These are phyloP conservation scores for Styela clava DNA, from an alignment of 23 tunicate species.

Conservation along the genomic window DNA sequence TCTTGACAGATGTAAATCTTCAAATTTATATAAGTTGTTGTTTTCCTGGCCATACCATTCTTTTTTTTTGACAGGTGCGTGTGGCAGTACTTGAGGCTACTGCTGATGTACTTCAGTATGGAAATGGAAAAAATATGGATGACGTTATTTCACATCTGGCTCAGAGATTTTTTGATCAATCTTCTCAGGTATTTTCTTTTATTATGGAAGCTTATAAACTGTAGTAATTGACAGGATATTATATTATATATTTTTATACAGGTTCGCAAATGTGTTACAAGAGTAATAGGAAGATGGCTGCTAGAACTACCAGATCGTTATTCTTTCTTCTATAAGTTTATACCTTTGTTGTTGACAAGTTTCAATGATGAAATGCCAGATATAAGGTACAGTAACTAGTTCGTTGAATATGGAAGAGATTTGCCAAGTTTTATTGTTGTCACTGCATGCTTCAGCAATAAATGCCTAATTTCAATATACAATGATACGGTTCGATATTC, in stretches of 20 bases:
- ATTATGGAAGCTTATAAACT: conserved; percentile 13
- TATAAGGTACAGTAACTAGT: too few species aligned
- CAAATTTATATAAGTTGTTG: background rate
- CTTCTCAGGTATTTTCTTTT: too few species aligned
- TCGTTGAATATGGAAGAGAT: too few species aligned
- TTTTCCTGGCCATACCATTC: background rate
- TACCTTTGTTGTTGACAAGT: conserved; percentile 87
- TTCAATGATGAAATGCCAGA: conserved; percentile 91
- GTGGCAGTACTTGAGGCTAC: conserved; percentile 93
- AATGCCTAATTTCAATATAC: too few species aligned
- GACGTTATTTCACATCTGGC: conserved; percentile 92
- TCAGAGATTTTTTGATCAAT: conserved; percentile 89
- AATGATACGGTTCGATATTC: too few species aligned
- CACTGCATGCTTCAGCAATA: too few species aligned
- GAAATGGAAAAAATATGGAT: conserved; percentile 93
- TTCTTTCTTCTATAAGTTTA: conserved; percentile 92
- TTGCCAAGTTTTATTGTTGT: too few species aligned
- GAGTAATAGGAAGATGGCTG: conserved; percentile 79
- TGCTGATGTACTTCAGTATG: conserved; percentile 90
- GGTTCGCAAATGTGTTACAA: conserved; percentile 73
- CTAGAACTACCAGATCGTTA: conserved; percentile 87
- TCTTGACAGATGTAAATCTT: background rate
- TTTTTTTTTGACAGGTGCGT: too few species aligned
- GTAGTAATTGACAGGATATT: background rate
- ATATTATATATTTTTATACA: too few species aligned